Conservation (phyloP, 2,888 invertebrate species). For the Eutolmus rufibarbis region DNA sequence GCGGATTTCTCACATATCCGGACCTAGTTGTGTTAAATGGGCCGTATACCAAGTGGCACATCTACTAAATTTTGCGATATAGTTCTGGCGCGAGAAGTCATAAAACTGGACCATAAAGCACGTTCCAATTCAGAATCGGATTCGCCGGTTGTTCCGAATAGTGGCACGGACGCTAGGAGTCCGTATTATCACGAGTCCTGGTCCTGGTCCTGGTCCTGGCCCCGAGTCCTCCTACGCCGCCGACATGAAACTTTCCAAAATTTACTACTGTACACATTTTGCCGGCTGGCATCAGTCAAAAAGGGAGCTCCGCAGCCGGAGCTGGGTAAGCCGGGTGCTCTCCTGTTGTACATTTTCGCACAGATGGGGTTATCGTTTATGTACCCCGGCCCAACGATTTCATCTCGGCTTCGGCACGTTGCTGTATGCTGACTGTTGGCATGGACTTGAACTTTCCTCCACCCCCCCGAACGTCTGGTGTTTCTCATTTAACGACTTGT, state of each 20-base stretch:
- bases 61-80: slow-evolving; percentile 35
- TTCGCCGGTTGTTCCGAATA: slow-evolving; percentile 46
- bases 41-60: slow-evolving; percentile 35
- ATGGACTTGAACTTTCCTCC: slow-evolving; percentile 32
- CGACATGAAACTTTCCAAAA: slow-evolving; percentile 24
- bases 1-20: slow-evolving; percentile 35
- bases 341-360: slow-evolving; percentile 16
- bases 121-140: slow-evolving; percentile 47
- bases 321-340: slow-evolving; percentile 8
- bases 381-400: slow-evolving; percentile 1
- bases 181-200: slow-evolving; percentile 13
- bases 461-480: slow-evolving; percentile 6
- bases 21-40: slow-evolving; percentile 38
- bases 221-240: not conserved
- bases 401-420: slow-evolving; percentile 16
- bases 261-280: slow-evolving; percentile 37
- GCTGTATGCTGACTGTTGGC: slow-evolving; percentile 27
- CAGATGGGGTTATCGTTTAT: slow-evolving; percentile 38
- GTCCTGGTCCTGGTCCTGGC: too few relatives aligned
- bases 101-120: slow-evolving; percentile 48
- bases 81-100: slow-evolving; percentile 43
- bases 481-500: slow-evolving; percentile 38
- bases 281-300: slow-evolving; percentile 35
- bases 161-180: slow-evolving; percentile 25
- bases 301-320: not conserved